phyloP scores from a whole-genome alignment of 2,888 invertebrate species.

The Drosophila picticornis region DNA sequence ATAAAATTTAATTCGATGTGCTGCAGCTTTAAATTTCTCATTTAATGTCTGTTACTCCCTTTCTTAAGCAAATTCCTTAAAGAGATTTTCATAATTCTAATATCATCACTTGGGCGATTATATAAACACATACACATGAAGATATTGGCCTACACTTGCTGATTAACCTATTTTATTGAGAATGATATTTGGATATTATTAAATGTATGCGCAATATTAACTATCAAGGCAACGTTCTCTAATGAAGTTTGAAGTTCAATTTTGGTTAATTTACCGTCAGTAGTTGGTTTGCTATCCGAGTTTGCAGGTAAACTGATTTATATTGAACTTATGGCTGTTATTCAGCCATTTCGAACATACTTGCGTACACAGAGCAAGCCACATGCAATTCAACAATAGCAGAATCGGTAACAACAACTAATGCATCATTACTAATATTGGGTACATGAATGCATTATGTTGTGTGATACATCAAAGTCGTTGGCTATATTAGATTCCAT shows the following conservation, averaged over 20 bases:
- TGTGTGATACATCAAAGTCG: slow-evolving; percentile 39
- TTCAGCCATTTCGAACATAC: not conserved
- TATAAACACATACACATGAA: not conserved
- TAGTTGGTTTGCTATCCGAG: not conserved
- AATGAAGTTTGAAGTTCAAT: slow-evolving; percentile 14
- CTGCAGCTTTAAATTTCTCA: not conserved
- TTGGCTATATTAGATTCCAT: slow-evolving; percentile 13
- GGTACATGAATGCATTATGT: slow-evolving; percentile 28
- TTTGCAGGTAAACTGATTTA: slow-evolving; percentile 1
- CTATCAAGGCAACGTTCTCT: slow-evolving; percentile 1
- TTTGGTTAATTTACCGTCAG: not conserved
- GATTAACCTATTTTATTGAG: slow-evolving; percentile 10
- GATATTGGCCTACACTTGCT: not conserved
- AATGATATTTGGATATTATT: slow-evolving; percentile 14
- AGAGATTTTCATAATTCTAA: not conserved
- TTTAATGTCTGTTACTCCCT: not conserved
- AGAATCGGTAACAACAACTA: not conserved
- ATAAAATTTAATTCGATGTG: not conserved
- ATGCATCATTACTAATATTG: slow-evolving; percentile 2
- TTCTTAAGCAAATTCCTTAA: not conserved
- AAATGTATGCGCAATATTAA: slow-evolving; percentile 12
- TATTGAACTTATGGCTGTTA: slow-evolving; percentile 21
- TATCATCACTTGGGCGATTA: not conserved
- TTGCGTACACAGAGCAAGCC: not conserved
- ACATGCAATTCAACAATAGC: slow-evolving; percentile 17